Percentiles rank a stretch among this genome's conserved stretches.
These are phyloP conservation scores for Drosophila sordidula DNA, from an alignment of 2,888 invertebrate species.

Conservation along the genomic window DNA sequence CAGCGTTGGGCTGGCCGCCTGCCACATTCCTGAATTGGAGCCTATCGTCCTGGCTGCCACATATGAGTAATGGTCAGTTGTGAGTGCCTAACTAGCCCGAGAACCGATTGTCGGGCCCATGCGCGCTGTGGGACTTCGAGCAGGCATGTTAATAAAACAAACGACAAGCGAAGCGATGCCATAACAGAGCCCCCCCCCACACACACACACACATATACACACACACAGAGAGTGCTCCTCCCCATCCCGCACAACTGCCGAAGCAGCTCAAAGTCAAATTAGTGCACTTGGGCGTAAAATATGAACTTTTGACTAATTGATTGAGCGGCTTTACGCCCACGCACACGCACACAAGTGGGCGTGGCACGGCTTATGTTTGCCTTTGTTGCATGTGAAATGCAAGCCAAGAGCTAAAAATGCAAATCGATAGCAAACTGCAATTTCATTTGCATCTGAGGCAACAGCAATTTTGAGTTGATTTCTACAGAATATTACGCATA, in stretches of 20 bases:
- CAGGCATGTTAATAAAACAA: constrained; percentile 57
- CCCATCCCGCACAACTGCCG: neutral
- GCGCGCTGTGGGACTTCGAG: constrained; percentile 22
- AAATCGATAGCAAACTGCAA: constrained; percentile 38
- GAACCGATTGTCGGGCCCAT: constrained; percentile 5
- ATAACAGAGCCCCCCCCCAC: neutral
- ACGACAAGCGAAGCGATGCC: constrained; percentile 29
- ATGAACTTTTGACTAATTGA: constrained; percentile 66
- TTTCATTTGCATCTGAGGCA: constrained; percentile 37
- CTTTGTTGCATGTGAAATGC: constrained; percentile 38
- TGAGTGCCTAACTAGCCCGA: constrained; percentile 40
- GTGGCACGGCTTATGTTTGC: constrained; percentile 27
- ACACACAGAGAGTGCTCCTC: neutral
- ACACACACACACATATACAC: constrained; percentile 4
- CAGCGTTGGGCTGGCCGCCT: neutral
- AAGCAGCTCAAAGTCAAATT: constrained; percentile 63
- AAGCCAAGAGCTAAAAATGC: constrained; percentile 29
- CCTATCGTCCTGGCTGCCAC: constrained; percentile 30
- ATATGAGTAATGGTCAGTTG: constrained; percentile 52
- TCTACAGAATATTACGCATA: constrained; percentile 31
- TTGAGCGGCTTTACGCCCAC: constrained; percentile 46
- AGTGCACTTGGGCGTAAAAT: constrained; percentile 52
- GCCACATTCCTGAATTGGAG: constrained; percentile 26
- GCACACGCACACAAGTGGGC: constrained; percentile 6
- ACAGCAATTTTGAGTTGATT: constrained; percentile 29